Conservation (phyloP, 1,140 invertebrate genomes). For the Drosophila sulfurigaster region DNA sequence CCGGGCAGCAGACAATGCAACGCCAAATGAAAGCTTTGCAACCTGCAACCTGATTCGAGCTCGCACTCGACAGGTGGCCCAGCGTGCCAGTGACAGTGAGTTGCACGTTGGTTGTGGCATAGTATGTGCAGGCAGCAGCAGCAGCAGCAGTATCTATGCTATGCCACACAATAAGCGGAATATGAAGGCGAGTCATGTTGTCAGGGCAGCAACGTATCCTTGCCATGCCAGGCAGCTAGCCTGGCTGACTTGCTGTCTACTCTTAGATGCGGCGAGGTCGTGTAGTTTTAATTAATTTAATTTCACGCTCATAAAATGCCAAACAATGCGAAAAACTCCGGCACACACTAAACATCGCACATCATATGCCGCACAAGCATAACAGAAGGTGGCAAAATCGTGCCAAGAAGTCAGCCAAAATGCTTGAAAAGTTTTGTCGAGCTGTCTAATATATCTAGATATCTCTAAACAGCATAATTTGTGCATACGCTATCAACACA, state of each 20-base stretch:
- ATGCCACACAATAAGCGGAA: constrained; percentile 20
- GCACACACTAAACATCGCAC: constrained; percentile 21
- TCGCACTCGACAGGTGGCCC: constrained; percentile 15
- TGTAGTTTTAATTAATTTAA: constrained; percentile 81
- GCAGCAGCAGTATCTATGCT: too few relatives aligned
- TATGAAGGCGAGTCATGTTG: constrained; percentile 29
- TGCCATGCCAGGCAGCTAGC: background rate
- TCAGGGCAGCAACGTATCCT: constrained; percentile 9
- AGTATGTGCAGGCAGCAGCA: too few relatives aligned
- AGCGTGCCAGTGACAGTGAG: constrained; percentile 40
- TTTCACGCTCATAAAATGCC: constrained; percentile 74
- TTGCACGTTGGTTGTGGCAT: constrained; percentile 16
- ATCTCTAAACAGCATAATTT: constrained; percentile 57
- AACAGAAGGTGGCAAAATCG: background rate
- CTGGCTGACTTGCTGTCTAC: constrained; percentile 22
- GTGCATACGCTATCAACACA: constrained; percentile 13
- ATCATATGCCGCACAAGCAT: background rate
- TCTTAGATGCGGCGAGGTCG: constrained; percentile 20
- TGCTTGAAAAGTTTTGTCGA: constrained; percentile 14
- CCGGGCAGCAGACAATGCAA: constrained; percentile 46
- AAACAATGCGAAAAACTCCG: constrained; percentile 69
- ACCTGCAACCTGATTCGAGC: constrained; percentile 33
- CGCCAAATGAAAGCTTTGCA: constrained; percentile 40
- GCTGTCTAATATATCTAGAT: constrained; percentile 6
- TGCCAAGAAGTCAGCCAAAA: constrained; percentile 28